A percentile compares a stretch with the other conserved stretches of the same genome.
Conservation (phyloP, 2,888 invertebrate species). For the Malacosoma neustria region DNA sequence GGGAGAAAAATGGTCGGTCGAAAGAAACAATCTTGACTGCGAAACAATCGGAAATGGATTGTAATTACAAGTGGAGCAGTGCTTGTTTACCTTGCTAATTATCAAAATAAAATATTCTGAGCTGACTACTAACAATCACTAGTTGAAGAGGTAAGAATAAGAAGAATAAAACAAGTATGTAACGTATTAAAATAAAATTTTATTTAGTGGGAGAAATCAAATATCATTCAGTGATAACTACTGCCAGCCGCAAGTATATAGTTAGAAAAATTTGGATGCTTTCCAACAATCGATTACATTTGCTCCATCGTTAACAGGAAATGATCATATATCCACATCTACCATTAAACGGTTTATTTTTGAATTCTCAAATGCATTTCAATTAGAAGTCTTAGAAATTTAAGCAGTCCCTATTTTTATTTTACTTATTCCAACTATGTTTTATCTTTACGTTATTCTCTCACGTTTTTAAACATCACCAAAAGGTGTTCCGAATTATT, state of each 20-base stretch:
- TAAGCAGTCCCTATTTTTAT: slow-evolving; percentile 17
- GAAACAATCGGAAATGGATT: too few relatives aligned
- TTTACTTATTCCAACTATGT: background rate
- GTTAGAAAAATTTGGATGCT: slow-evolving; percentile 47
- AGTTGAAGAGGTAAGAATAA: too few relatives aligned
- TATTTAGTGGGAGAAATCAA: slow-evolving; percentile 56
- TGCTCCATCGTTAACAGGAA: slow-evolving; percentile 53
- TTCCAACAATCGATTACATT: slow-evolving; percentile 68
- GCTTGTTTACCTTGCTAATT: too few relatives aligned
- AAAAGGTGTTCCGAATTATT: slow-evolving; percentile 29
- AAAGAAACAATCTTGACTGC: too few relatives aligned
- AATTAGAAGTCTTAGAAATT: slow-evolving; percentile 7
- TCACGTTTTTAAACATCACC: slow-evolving; percentile 38
- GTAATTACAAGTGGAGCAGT: too few relatives aligned
- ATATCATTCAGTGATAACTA: slow-evolving; percentile 55
- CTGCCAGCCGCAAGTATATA: slow-evolving; percentile 52
- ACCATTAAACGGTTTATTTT: slow-evolving; percentile 29
- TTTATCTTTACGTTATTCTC: slow-evolving; percentile 24
- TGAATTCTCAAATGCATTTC: slow-evolving; percentile 7
- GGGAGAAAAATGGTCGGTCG: too few relatives aligned
- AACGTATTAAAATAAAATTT: slow-evolving; percentile 55
- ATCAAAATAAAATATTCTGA: too few relatives aligned
- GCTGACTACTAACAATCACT: too few relatives aligned
- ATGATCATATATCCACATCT: slow-evolving; percentile 39
- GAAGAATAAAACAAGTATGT: slow-evolving; percentile 24